A percentile compares a stretch with the other conserved stretches of the same genome.
phyloP scores from a whole-genome alignment of 2,113 vertebrate species.

The Phodopus roborovskii region DNA sequence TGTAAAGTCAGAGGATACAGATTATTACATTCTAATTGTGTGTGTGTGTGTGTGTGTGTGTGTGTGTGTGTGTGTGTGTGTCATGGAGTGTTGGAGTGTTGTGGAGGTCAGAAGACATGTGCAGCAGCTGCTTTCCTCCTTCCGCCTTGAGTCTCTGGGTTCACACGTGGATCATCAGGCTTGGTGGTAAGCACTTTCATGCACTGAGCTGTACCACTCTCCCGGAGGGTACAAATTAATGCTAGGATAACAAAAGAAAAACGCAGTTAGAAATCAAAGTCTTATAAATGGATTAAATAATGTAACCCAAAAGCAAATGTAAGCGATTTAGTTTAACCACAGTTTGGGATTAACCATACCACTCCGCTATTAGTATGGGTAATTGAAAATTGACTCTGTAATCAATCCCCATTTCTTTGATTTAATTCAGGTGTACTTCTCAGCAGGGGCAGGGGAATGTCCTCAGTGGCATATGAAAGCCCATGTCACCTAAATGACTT shows the following conservation, averaged over 20 bases:
- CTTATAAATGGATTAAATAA: slow-evolving; percentile 74
- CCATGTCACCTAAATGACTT: slow-evolving; percentile 43
- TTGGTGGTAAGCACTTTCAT: background rate
- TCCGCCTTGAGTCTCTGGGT: background rate
- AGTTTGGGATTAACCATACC: slow-evolving; percentile 73
- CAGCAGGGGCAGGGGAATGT: background rate
- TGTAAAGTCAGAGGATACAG: slow-evolving; percentile 31
- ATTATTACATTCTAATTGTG: background rate
- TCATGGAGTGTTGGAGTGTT: no score
- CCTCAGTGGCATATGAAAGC: slow-evolving; percentile 18
- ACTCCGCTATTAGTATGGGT: slow-evolving; percentile 75
- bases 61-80: background rate
- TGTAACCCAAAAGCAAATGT: slow-evolving; percentile 71
- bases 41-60: background rate
- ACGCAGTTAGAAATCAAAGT: slow-evolving; percentile 49
- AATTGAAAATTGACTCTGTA: slow-evolving; percentile 82
- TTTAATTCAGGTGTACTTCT: slow-evolving; percentile 69
- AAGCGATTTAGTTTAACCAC: slow-evolving; percentile 77
- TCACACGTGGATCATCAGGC: background rate
- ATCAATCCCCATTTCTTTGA: slow-evolving; percentile 77
- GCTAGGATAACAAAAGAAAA: slow-evolving; percentile 63
- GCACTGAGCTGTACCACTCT: background rate
- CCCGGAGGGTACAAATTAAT: slow-evolving; percentile 48
- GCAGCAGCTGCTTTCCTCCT: background rate
- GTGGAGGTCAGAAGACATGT: background rate